phyloP scores from a whole-genome alignment of 2,888 invertebrate species.

The Shargacucullia verbasci region DNA sequence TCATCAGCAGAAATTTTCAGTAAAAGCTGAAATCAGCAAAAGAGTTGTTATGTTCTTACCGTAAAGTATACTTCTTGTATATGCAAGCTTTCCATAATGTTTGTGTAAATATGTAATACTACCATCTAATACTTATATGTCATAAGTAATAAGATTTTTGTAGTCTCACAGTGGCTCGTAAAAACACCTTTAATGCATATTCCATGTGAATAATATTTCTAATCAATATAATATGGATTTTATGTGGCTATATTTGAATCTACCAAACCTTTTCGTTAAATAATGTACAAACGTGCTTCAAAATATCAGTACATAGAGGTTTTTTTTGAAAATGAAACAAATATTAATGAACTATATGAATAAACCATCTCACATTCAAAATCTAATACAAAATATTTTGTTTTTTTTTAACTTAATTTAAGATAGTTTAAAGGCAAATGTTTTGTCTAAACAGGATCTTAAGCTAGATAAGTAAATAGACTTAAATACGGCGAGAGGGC shows the following conservation, averaged over 20 bases:
- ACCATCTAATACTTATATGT: too few species aligned
- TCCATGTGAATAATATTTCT: slow-evolving; percentile 9
- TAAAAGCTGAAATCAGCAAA: too few species aligned
- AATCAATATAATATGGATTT: slow-evolving; percentile 26
- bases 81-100: too few species aligned
- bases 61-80: too few species aligned
- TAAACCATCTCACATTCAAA: slow-evolving; percentile 10
- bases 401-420: too few species aligned
- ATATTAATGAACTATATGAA: slow-evolving; percentile 14
- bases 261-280: slow-evolving; percentile 59
- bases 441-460: background rate
- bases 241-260: slow-evolving; percentile 60
- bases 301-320: slow-evolving; percentile 33
- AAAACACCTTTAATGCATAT: slow-evolving; percentile 17
- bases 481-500: slow-evolving; percentile 38
- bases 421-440: too few species aligned
- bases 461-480: slow-evolving; percentile 17
- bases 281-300: slow-evolving; percentile 29
- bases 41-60: too few species aligned
- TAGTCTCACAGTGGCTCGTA: background rate
- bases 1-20: too few species aligned
- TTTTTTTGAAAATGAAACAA: slow-evolving; percentile 29
- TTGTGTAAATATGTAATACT: too few species aligned
- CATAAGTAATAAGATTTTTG: too few species aligned
- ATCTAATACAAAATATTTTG: too few species aligned